Conservation (phyloP, 2,888 invertebrate genomes). For the Leptopilina syphax region DNA sequence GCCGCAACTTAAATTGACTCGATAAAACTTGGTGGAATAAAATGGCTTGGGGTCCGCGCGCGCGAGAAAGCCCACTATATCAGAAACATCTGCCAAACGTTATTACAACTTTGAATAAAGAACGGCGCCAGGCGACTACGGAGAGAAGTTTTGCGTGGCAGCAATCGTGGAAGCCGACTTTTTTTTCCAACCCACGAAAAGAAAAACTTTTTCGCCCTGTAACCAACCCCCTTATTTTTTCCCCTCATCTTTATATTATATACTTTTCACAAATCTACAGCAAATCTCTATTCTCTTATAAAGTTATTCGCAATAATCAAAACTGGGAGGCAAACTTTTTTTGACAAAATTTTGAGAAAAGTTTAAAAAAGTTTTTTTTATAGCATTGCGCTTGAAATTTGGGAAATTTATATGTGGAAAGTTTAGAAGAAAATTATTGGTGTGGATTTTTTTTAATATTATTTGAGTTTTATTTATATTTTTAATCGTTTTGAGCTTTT, state of each 20-base stretch:
- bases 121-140: constrained; percentile 64
- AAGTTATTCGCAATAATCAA: neutral
- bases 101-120: constrained; percentile 77
- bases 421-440: too few species aligned
- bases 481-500: too few species aligned
- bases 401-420: too few species aligned
- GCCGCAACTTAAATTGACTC: constrained; percentile 76
- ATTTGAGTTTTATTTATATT: too few species aligned
- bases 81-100: constrained; percentile 77
- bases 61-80: constrained; percentile 66
- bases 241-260: neutral
- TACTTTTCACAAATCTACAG: constrained; percentile 14
- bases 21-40: constrained; percentile 76
- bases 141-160: constrained; percentile 49
- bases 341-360: too few species aligned
- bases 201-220: constrained; percentile 49
- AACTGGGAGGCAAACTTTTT: too few species aligned
- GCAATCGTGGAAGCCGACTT: constrained; percentile 50
- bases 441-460: too few species aligned
- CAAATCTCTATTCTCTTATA: constrained; percentile 25
- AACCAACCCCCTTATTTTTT: neutral
- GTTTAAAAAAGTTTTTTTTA: too few species aligned
- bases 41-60: constrained; percentile 68
- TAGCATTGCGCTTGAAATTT: too few species aligned
- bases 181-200: constrained; percentile 48